Conservation (phyloP, 2,797 vertebrate genomes). For the Leptodactylus fallax region DNA sequence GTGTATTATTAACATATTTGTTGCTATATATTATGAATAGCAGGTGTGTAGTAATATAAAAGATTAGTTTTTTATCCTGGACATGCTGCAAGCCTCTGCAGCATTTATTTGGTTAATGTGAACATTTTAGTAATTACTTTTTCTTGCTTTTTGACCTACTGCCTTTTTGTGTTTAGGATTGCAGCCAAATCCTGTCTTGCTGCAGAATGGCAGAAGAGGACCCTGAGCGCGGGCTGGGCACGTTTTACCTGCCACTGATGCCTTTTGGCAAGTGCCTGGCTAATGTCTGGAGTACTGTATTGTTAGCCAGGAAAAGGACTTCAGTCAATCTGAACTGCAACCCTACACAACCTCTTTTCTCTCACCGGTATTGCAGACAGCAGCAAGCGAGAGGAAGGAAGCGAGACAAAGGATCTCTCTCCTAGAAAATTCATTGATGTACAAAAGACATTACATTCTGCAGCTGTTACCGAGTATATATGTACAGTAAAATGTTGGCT, state of each 20-base stretch:
- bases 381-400: conserved; percentile 53
- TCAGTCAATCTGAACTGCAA: conserved; percentile 27
- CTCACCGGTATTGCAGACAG: conserved; percentile 19
- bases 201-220: conserved; percentile 35
- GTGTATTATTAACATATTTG: not conserved
- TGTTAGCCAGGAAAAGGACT: conserved; percentile 22
- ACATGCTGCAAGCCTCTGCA: not conserved
- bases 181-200: conserved; percentile 51
- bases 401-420: conserved; percentile 48
- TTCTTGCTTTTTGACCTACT: conserved; percentile 50
- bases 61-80: not conserved
- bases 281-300: conserved; percentile 40
- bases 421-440: conserved; percentile 59
- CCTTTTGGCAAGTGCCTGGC: conserved; percentile 29
- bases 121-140: conserved; percentile 48
- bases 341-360: conserved; percentile 19
- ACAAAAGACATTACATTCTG: conserved; percentile 60
- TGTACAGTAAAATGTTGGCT: conserved; percentile 31
- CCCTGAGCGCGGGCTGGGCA: conserved; percentile 26
- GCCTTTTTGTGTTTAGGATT: conserved; percentile 42
- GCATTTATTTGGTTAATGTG: conserved; percentile 49
- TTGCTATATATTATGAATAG: not conserved
- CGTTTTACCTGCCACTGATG: conserved; percentile 45
- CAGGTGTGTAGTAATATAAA: not conserved
- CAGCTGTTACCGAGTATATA: conserved; percentile 58